phyloP scores from a whole-genome alignment of 2,113 vertebrate species.

The Actenoides hombroni region DNA sequence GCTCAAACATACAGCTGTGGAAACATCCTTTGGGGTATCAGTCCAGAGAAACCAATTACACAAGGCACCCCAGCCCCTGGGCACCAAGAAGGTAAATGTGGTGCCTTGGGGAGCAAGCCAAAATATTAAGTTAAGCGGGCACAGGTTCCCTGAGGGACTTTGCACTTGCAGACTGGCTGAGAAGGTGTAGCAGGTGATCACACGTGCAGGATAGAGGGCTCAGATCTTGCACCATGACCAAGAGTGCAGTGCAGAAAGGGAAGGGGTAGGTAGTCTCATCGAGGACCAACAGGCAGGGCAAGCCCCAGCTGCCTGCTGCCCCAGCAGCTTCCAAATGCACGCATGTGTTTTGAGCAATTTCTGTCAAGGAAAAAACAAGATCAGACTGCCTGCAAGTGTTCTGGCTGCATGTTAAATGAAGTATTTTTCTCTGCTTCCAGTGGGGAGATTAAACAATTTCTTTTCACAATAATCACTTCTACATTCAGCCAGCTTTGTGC shows the following conservation, averaged over 20 bases:
- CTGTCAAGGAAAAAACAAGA: slow-evolving; percentile 40
- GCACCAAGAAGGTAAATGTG: accelerated
- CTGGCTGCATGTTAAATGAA: slow-evolving; percentile 62
- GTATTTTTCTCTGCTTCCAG: slow-evolving; percentile 41
- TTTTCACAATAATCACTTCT: slow-evolving; percentile 59
- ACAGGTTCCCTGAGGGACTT: background rate
- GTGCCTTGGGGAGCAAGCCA: background rate
- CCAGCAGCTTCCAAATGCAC: slow-evolving; percentile 31
- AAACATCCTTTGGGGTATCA: background rate
- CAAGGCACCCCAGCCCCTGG: background rate
- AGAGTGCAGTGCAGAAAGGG: accelerated
- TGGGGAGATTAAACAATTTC: slow-evolving; percentile 52
- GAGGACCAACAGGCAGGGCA: background rate
- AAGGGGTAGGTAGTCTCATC: background rate
- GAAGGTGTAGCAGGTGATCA: background rate
- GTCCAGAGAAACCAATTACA: background rate
- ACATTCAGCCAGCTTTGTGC: slow-evolving; percentile 39
- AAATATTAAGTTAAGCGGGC: background rate
- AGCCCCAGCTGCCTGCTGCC: background rate
- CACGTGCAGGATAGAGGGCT: background rate
- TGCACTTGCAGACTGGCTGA: background rate
- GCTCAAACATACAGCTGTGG: background rate
- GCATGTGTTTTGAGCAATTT: background rate
- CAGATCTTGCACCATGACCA: background rate
- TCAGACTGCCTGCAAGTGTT: slow-evolving; percentile 33